These are phyloP conservation scores for Phalacrocorax aristotelis DNA, from an alignment of 2,113 vertebrate genomes.

Conservation along the genomic window DNA sequence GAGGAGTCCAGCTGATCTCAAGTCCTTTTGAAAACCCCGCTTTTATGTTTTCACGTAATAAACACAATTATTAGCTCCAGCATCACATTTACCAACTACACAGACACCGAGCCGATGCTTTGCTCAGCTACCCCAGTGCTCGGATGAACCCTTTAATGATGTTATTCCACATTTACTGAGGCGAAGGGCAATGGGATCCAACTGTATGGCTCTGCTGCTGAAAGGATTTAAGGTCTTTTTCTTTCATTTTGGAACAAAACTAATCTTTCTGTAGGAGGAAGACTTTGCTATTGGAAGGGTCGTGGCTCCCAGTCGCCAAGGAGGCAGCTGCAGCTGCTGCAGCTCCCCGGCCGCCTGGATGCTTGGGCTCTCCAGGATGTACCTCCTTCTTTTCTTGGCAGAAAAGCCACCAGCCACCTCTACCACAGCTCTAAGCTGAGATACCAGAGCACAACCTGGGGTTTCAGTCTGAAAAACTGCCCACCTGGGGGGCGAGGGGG, in stretches of 20 bases:
- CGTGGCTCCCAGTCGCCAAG: background rate
- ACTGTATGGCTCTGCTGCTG: background rate
- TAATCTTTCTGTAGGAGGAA: background rate
- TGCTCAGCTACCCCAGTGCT: background rate
- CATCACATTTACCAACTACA: background rate
- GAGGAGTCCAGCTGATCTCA: background rate
- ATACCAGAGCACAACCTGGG: background rate
- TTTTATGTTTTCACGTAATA: background rate
- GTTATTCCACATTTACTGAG: background rate
- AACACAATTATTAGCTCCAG: background rate
- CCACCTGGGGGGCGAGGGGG: background rate
- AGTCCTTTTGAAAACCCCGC: background rate
- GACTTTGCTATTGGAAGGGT: background rate
- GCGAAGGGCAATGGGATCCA: background rate
- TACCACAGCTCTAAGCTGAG: background rate
- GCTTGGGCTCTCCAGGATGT: background rate
- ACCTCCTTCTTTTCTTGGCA: background rate
- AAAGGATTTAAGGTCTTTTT: background rate
- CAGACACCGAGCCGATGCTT: background rate
- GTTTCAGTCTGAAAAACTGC: background rate
- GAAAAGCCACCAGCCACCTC: background rate
- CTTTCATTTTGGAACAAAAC: background rate
- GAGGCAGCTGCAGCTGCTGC: background rate
- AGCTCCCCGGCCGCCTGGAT: background rate
- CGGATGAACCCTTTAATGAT: fast-evolving